Evolutionary conservation across 1,140 invertebrate species (phyloP), one percentile per base, ranked within the genome.

Genomic region (Oppia nitens): DNA sequence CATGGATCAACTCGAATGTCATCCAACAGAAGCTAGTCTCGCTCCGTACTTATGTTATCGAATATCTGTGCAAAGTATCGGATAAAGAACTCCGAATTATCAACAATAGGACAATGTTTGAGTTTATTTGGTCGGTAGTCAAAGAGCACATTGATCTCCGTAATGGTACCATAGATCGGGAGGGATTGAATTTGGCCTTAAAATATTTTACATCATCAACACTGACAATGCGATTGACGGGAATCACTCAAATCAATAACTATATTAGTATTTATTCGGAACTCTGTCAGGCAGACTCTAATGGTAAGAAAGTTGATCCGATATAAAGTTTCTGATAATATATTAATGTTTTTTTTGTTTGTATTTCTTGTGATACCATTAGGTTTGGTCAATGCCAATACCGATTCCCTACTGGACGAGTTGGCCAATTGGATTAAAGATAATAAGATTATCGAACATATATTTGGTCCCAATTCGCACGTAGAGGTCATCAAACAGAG

Each of bases 401-500:
- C 27, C 2, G 57, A 59, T 25, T n/a, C 45, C 45, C 80, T 89
- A 54, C 87, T 87, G 0, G 83, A 86, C 60, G 80, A 83, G 59
- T 76, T 95, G 53, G 85, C 85, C 0, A 78, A 83, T 58, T 95
- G 90, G 90, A 71, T 96, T 4, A 83, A 87, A 0, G 81, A 83
- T 51, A 87, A 91, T 69, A 86, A 89, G 68, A 90, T 96, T 53
- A 86, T 95, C 64, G 84, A 89, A 66, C 88, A 94, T 68, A 82
- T 95, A 45, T 96, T 94, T 76, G 90, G 90, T 40, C 91, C 90
- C 49, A 95, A 95, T 77, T 75, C 94, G 55, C 91, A 95, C 74
- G 88, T 93, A 29, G 90, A 94, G 76, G 83, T 87, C 17, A 87
- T 95, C 28, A 95, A 95, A 71, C 89, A 93, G 66, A 90, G 88